Evolutionary conservation across 2,888 invertebrate species (phyloP).

Genomic region (Sminthurinus aureus): DNA sequence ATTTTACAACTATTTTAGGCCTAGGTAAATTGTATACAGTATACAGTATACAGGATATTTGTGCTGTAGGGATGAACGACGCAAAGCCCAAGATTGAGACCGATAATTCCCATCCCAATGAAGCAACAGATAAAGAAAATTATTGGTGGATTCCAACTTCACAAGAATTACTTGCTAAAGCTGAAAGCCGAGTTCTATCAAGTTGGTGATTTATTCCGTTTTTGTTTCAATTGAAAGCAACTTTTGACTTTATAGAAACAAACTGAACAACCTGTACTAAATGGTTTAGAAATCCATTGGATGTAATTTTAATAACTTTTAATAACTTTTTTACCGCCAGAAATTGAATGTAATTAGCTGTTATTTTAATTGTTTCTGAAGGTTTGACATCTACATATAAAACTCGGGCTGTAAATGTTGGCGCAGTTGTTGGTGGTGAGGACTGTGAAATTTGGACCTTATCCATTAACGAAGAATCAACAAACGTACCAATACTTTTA

Average conservation of each 20-base stretch:
- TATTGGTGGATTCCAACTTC: conserved; percentile 62
- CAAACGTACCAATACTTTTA: conserved; percentile 81
- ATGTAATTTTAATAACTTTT: background rate
- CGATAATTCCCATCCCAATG: no score
- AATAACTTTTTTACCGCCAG: no score
- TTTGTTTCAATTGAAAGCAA: no score
- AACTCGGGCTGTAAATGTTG: conserved; percentile 78
- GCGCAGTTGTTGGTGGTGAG: conserved; percentile 67
- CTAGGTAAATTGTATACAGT: no score
- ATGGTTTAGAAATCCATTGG: background rate
- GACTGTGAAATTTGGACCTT: conserved; percentile 76
- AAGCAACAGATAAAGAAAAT: background rate
- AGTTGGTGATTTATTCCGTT: conserved; percentile 46
- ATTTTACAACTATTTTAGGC: no score
- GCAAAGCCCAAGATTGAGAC: no score
- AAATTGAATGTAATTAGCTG: background rate
- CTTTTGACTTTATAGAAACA: no score
- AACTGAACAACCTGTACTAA: no score
- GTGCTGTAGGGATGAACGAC: no score
- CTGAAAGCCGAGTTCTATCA: conserved; percentile 60
- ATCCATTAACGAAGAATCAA: conserved; percentile 70
- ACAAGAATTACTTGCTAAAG: conserved; percentile 57
- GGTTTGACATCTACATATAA: conserved; percentile 75
- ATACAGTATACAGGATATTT: no score
- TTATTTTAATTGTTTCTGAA: conserved; percentile 60